A percentile compares a stretch with the other conserved stretches of the same genome.
Evolutionary conservation across 1,140 invertebrate genomes (phyloP).

Genomic region (Pseudomyrmex flavicornis): DNA sequence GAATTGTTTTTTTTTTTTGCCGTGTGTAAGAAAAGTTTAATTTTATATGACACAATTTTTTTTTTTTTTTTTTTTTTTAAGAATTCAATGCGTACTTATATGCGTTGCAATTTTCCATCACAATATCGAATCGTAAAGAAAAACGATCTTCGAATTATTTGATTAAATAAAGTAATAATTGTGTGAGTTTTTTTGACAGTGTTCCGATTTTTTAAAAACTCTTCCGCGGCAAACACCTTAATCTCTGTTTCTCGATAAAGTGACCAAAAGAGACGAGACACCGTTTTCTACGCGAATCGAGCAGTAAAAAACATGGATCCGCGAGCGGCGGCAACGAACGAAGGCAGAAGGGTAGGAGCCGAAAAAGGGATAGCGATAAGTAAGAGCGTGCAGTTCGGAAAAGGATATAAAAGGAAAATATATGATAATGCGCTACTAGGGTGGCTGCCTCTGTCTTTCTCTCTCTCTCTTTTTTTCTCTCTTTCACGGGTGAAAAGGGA

Average conservation of each 20-base stretch:
- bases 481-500: constrained; percentile 18
- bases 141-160: neutral
- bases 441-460: constrained; percentile 71
- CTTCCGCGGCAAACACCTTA: constrained; percentile 29
- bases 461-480: too few species aligned
- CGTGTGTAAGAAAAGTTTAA: neutral
- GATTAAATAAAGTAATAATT: neutral
- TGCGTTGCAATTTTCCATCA: too few species aligned
- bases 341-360: constrained; percentile 19
- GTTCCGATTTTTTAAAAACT: neutral
- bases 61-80: neutral
- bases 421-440: constrained; percentile 81
- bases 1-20: neutral
- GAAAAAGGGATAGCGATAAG: constrained; percentile 58
- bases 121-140: neutral
- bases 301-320: constrained; percentile 48
- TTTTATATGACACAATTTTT: neutral
- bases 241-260: constrained; percentile 49
- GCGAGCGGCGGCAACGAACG: neutral
- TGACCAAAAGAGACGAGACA: constrained; percentile 24
- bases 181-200: too few species aligned
- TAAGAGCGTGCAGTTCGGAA: constrained; percentile 69
- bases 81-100: neutral
- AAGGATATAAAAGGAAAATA: constrained; percentile 82
- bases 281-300: constrained; percentile 41